A percentile compares a stretch with the other conserved stretches of the same genome.
Conservation (phyloP, 2,888 invertebrate genomes). For the Oxyteleia sp. region DNA sequence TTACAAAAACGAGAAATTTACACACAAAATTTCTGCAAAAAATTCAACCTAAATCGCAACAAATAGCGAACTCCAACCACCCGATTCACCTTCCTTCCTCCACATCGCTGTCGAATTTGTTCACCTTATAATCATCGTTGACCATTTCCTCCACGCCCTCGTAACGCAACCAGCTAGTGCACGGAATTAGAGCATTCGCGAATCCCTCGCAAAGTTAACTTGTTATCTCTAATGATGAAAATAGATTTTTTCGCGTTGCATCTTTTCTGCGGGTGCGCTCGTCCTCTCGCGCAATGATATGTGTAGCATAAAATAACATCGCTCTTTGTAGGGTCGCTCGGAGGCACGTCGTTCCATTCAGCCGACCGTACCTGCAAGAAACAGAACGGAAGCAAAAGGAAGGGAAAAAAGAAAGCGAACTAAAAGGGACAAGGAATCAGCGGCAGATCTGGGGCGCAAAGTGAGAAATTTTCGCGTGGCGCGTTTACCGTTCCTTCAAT, state of each 20-base stretch:
- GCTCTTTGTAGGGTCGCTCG: conserved; percentile 61
- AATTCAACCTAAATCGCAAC: too few species aligned
- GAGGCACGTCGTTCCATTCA: conserved; percentile 58
- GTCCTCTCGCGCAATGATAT: conserved; percentile 36
- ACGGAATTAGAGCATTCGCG: conserved; percentile 29
- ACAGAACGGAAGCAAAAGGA: conserved; percentile 65
- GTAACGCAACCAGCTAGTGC: background rate
- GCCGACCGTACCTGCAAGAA: conserved; percentile 68
- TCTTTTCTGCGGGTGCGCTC: conserved; percentile 53
- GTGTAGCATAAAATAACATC: conserved; percentile 64
- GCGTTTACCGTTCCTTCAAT: conserved; percentile 84
- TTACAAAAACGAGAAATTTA: too few species aligned
- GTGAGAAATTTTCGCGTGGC: conserved; percentile 80
- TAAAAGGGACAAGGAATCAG: conserved; percentile 78
- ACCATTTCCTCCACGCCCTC: conserved; percentile 25
- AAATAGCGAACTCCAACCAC: too few species aligned
- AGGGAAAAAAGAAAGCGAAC: conserved; percentile 57
- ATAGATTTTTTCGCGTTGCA: conserved; percentile 60
- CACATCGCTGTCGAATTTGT: conserved; percentile 4
- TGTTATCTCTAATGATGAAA: conserved; percentile 66
- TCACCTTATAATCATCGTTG: conserved; percentile 46
- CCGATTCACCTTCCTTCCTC: too few species aligned
- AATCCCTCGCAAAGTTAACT: conserved; percentile 32
- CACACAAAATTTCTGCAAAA: too few species aligned
- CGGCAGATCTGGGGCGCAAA: conserved; percentile 80